Percentiles rank a stretch among this genome's conserved stretches.
These are phyloP conservation scores for Leguminivora glycinivorella DNA, from an alignment of 1,140 invertebrate genomes.

Conservation along the genomic window DNA sequence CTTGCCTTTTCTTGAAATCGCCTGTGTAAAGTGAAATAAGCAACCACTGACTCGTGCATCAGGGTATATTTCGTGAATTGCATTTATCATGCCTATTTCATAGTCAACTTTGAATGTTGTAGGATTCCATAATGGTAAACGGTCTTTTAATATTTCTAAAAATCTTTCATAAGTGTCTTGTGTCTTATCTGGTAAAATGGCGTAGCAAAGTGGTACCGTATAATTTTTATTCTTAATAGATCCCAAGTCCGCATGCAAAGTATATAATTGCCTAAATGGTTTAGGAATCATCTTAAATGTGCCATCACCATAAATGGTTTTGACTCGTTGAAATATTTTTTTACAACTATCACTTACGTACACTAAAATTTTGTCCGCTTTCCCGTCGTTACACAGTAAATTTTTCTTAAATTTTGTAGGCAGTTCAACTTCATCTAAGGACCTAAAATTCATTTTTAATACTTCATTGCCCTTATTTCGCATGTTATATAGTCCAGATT, in stretches of 20 bases:
- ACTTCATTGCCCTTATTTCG: background rate
- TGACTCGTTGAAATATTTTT: background rate
- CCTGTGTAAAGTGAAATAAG: constrained; percentile 4
- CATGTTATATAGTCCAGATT: background rate
- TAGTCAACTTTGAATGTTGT: background rate
- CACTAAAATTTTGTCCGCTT: background rate
- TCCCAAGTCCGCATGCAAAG: background rate
- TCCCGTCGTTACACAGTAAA: background rate
- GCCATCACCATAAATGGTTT: background rate
- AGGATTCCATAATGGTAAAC: background rate
- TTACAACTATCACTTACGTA: background rate
- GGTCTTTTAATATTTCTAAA: constrained; percentile 1
- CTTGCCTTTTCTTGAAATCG: background rate
- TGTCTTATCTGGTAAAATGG: background rate
- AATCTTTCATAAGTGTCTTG: background rate
- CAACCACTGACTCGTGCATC: no score
- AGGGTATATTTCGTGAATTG: no score
- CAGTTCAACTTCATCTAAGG: background rate
- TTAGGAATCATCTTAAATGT: background rate
- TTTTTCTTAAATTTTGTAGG: background rate
- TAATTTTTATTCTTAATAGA: background rate
- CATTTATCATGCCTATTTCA: background rate
- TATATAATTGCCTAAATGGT: background rate
- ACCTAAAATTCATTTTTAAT: background rate
- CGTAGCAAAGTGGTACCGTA: no score